Evolutionary conservation across 2,113 vertebrate species (phyloP).

Genomic region (Chloropsis hardwickii): DNA sequence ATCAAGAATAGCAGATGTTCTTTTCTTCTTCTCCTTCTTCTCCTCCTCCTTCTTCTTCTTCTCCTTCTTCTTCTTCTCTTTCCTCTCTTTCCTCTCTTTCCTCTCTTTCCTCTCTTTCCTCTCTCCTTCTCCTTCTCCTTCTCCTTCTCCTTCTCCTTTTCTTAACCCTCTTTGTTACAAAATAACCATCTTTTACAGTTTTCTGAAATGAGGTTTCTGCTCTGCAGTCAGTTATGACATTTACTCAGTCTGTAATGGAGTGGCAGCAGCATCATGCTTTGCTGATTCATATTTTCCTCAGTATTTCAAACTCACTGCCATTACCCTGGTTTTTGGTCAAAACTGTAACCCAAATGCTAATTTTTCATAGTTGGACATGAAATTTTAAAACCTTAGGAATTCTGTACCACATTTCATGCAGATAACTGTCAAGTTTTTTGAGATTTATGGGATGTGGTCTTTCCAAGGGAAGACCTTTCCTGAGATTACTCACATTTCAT

Average conservation of each 20-base stretch:
- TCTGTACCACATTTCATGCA: not conserved
- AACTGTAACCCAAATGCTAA: not conserved
- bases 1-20: not conserved
- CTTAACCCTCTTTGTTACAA: not conserved
- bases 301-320: not conserved
- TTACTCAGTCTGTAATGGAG: not conserved
- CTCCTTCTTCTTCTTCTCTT: too few species aligned
- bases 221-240: not conserved
- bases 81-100: accelerated
- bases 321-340: not conserved
- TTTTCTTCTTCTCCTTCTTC: not conserved
- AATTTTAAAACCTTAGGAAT: not conserved
- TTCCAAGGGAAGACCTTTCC: not conserved
- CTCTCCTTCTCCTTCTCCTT: accelerated
- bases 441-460: not conserved
- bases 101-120: too few species aligned
- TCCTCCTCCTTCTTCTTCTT: accelerated
- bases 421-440: not conserved
- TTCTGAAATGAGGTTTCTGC: not conserved
- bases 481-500: not conserved
- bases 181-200: not conserved
- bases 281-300: not conserved
- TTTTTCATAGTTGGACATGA: not conserved
- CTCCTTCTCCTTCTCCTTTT: too few species aligned
- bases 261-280: not conserved